phyloP scores from a whole-genome alignment of 2,888 invertebrate genomes.

The Lasius platythorax region DNA sequence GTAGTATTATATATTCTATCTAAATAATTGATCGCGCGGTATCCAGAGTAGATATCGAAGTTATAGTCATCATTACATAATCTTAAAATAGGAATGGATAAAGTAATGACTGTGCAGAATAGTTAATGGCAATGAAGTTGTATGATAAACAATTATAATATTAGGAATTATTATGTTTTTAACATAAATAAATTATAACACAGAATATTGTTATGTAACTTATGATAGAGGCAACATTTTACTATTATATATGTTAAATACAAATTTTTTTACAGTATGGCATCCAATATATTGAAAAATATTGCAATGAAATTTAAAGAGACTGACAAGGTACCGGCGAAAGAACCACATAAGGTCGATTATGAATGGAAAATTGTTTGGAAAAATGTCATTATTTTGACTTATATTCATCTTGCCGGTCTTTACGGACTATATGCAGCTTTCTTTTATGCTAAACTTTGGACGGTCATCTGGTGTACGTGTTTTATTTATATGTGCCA shows the following conservation, averaged over 20 bases:
- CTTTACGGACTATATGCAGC: constrained; percentile 89
- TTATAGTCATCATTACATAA: too few relatives aligned
- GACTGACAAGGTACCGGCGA: constrained; percentile 78
- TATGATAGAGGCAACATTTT: neutral
- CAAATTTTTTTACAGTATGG: constrained; percentile 85
- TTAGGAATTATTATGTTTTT: neutral
- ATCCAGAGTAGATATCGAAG: neutral
- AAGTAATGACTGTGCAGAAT: neutral
- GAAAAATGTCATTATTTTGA: constrained; percentile 92
- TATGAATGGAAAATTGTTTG: constrained; percentile 91
- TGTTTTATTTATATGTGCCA: constrained; percentile 62
- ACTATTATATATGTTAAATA: constrained; percentile 66
- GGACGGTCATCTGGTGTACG: constrained; percentile 88
- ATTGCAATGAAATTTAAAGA: constrained; percentile 87
- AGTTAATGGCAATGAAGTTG: neutral
- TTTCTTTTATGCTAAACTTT: constrained; percentile 86
- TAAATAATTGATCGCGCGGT: neutral
- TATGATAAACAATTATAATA: neutral
- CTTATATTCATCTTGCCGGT: constrained; percentile 90
- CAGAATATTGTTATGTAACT: neutral
- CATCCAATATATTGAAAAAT: constrained; percentile 88
- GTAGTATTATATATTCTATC: neutral
- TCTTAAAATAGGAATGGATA: neutral
- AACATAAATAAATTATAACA: neutral
- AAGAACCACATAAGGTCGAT: constrained; percentile 68